These are phyloP conservation scores for Malacosoma neustria DNA, from an alignment of 2,888 invertebrate species.

Conservation along the genomic window DNA sequence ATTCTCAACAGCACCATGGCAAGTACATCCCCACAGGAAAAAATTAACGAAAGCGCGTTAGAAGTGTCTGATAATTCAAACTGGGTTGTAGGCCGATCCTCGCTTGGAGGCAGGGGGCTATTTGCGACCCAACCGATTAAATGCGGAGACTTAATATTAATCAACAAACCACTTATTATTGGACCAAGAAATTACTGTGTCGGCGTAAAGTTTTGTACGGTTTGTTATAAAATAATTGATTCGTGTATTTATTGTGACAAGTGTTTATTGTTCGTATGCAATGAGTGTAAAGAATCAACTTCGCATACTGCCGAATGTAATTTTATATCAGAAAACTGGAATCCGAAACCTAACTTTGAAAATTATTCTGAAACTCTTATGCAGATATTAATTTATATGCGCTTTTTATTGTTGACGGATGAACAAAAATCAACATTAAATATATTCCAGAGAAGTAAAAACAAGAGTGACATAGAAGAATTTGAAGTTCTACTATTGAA, in stretches of 20 bases:
- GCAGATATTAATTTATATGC: constrained; percentile 37
- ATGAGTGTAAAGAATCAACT: constrained; percentile 69
- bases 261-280: constrained; percentile 80
- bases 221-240: constrained; percentile 71
- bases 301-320: constrained; percentile 77
- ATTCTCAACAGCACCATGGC: constrained; percentile 24
- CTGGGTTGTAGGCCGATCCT: constrained; percentile 77
- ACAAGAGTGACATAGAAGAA: constrained; percentile 51
- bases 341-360: constrained; percentile 23
- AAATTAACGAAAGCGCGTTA: constrained; percentile 10
- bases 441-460: constrained; percentile 50
- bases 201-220: constrained; percentile 74
- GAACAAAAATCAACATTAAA: constrained; percentile 56
- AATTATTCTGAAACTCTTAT: constrained; percentile 22
- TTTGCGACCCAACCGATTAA: constrained; percentile 78
- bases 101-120: constrained; percentile 80
- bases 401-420: constrained; percentile 36
- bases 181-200: constrained; percentile 76
- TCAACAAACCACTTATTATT: constrained; percentile 78
- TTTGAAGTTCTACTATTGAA: constrained; percentile 52
- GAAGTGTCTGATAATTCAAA: constrained; percentile 17
- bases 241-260: constrained; percentile 63
- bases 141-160: constrained; percentile 78
- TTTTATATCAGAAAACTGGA: constrained; percentile 72
- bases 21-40: constrained; percentile 9